phyloP scores from a whole-genome alignment of 2,113 vertebrate species.

The Phodopus roborovskii region DNA sequence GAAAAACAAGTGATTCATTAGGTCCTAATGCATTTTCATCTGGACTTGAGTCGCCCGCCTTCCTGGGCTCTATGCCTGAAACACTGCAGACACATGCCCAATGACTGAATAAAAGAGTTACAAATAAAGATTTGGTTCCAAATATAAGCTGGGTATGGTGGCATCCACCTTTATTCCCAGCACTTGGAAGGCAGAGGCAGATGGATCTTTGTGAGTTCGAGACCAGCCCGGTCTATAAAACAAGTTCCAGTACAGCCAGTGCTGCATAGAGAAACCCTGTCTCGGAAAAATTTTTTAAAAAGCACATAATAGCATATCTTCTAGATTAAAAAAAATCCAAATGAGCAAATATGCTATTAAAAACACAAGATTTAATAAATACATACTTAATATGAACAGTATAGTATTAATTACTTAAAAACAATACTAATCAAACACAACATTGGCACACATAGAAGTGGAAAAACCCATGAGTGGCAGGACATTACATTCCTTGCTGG shows the following conservation, averaged over 20 bases:
- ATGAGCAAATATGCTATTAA: not conserved
- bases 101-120: not conserved
- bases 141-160: not conserved
- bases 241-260: not conserved
- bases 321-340: slow-evolving; percentile 10
- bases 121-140: not conserved
- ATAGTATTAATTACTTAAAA: not conserved
- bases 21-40: not conserved
- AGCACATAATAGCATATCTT: not conserved
- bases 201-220: not conserved
- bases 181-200: not conserved
- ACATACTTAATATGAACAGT: not conserved
- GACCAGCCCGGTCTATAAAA: not conserved
- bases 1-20: not conserved
- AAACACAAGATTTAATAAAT: slow-evolving; percentile 17
- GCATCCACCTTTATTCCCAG: not conserved
- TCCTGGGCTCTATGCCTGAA: not conserved
- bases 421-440: not conserved
- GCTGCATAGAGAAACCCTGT: not conserved
- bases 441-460: not conserved
- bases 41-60: not conserved
- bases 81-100: not conserved
- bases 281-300: not conserved
- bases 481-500: not conserved
- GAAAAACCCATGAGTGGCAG: not conserved